Percentiles rank a stretch among this genome's conserved stretches.
Evolutionary conservation across 2,797 vertebrate species (phyloP).

Genomic region (Poecile montanus): DNA sequence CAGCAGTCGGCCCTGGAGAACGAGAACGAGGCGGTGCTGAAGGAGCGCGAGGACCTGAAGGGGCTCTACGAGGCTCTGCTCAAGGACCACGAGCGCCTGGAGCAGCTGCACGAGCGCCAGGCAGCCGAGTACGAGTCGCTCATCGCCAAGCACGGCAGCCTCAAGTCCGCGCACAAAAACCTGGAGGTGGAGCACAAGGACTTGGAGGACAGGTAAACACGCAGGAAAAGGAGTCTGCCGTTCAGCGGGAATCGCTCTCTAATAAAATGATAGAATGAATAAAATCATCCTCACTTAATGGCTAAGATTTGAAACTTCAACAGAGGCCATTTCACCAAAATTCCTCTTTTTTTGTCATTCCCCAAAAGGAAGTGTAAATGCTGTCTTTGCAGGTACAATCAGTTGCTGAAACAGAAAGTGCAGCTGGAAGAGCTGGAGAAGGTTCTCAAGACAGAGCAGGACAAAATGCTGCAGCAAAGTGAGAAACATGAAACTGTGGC

Average conservation of each 20-base stretch:
- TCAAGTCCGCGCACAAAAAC: constrained; percentile 91
- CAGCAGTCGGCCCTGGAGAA: constrained; percentile 91
- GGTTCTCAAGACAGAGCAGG: constrained; percentile 88
- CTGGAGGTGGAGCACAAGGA: constrained; percentile 94
- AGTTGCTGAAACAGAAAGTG: constrained; percentile 91
- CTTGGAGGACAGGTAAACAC: constrained; percentile 91
- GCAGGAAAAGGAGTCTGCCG: fast-evolving
- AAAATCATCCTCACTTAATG: not conserved
- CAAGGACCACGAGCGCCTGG: constrained; percentile 93
- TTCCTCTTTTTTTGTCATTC: not conserved
- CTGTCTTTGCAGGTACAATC: constrained; percentile 86
- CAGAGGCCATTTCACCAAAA: not conserved
- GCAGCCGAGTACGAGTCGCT: constrained; percentile 91
- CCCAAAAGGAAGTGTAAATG: not conserved
- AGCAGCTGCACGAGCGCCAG: constrained; percentile 93
- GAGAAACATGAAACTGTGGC: constrained; percentile 87
- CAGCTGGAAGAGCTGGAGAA: constrained; percentile 95
- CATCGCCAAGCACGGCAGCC: constrained; percentile 92
- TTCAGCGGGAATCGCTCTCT: not conserved
- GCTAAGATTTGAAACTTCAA: not conserved
- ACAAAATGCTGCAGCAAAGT: constrained; percentile 90
- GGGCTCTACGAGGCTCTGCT: constrained; percentile 91
- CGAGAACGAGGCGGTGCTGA: constrained; percentile 86
- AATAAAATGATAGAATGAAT: not conserved
- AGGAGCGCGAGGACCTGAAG: constrained; percentile 90